These are phyloP conservation scores for Brachypterus glaber DNA, from an alignment of 2,888 invertebrate species.

Conservation along the genomic window DNA sequence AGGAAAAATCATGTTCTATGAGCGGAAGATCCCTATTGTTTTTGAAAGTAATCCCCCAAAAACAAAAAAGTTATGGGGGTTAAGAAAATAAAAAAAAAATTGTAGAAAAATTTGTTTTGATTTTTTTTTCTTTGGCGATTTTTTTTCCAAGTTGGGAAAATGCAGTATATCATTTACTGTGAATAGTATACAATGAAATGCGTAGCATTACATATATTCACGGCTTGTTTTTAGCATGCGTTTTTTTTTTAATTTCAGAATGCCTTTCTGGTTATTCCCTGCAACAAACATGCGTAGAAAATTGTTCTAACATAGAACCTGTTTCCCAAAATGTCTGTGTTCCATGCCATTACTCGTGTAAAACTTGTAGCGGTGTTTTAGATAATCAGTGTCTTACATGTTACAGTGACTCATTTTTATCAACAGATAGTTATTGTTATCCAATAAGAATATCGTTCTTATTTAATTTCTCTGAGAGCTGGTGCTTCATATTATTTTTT, in stretches of 20 bases:
- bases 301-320: slow-evolving; percentile 44
- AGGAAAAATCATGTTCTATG: no score
- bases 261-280: slow-evolving; percentile 54
- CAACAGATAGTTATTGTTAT: slow-evolving; percentile 36
- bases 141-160: no score
- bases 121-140: no score
- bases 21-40: no score
- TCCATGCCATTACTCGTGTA: slow-evolving; percentile 68
- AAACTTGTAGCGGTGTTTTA: slow-evolving; percentile 56
- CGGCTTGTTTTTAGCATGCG: slow-evolving; percentile 13
- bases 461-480: slow-evolving; percentile 27
- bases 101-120: no score
- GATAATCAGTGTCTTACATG: slow-evolving; percentile 61
- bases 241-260: slow-evolving; percentile 45
- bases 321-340: slow-evolving; percentile 49
- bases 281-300: slow-evolving; percentile 49
- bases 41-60: no score
- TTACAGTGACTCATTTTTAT: slow-evolving; percentile 51
- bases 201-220: no score
- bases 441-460: slow-evolving; percentile 25
- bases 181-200: no score
- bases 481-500: slow-evolving; percentile 31
- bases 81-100: no score
- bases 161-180: no score
- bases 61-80: no score